A percentile compares a stretch with the other conserved stretches of the same genome.
phyloP scores from a whole-genome alignment of 64 coral and sea anemone species.

The Stichodactyla mertensii region DNA sequence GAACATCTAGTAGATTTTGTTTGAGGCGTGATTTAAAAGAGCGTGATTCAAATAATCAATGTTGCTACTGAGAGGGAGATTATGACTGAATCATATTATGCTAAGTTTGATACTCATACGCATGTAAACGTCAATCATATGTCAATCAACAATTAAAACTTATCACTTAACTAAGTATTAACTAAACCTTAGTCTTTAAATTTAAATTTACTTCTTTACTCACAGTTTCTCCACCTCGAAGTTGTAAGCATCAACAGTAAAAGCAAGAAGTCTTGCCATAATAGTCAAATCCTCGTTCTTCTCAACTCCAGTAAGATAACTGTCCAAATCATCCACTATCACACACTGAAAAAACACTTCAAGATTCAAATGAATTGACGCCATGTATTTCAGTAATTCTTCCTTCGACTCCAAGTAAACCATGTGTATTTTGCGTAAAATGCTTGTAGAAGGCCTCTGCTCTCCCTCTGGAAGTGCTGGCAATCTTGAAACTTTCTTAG shows the following conservation, averaged over 20 bases:
- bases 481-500: slow-evolving; percentile 50
- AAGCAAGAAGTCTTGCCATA: slow-evolving; percentile 64
- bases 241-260: slow-evolving; percentile 61
- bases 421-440: slow-evolving; percentile 61
- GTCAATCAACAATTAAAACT: too few species aligned
- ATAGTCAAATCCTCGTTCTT: slow-evolving; percentile 61
- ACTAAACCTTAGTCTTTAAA: too few species aligned
- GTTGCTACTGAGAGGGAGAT: too few species aligned
- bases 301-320: slow-evolving; percentile 22
- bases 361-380: slow-evolving; percentile 53
- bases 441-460: slow-evolving; percentile 13
- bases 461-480: slow-evolving; percentile 54
- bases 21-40: too few species aligned
- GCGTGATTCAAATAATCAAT: too few species aligned
- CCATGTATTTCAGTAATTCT: slow-evolving; percentile 70
- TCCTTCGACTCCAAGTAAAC: slow-evolving; percentile 61
- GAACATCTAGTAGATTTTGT: too few species aligned
- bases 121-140: too few species aligned
- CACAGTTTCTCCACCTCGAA: slow-evolving; percentile 5
- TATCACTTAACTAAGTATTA: too few species aligned
- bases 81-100: too few species aligned
- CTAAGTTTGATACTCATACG: too few species aligned
- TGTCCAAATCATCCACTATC: slow-evolving; percentile 52
- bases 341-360: slow-evolving; percentile 31
- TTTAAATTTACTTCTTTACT: neutral